phyloP scores from a whole-genome alignment of 2,888 invertebrate species.

The Aporophyla lueneburgensis region DNA sequence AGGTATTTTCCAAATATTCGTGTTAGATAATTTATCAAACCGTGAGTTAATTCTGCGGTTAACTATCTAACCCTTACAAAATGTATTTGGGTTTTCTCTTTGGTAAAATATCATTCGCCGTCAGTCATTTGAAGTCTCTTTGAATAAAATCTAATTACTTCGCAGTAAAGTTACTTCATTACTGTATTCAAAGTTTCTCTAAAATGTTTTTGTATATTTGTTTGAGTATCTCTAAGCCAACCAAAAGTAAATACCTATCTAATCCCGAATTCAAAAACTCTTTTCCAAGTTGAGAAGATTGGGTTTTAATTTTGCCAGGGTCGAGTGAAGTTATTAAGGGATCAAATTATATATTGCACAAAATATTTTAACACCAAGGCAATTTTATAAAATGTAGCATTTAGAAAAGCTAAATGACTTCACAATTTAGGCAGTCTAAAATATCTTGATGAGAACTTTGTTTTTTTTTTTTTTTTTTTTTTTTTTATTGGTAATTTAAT shows the following conservation, averaged over 20 bases:
- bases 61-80: neutral
- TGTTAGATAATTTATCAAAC: neutral
- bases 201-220: neutral
- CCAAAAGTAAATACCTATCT: neutral
- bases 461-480: too few relatives aligned
- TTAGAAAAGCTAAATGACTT: neutral
- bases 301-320: neutral
- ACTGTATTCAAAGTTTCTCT: neutral
- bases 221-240: neutral
- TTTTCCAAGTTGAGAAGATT: neutral
- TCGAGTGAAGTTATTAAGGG: neutral
- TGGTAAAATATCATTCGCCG: neutral
- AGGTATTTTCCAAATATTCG: neutral
- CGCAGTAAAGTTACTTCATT: neutral
- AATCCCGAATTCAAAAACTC: neutral
- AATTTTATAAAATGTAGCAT: neutral
- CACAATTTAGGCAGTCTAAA: neutral
- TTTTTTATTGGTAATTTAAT: too few relatives aligned
- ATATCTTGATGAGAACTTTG: neutral
- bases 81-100: neutral
- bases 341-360: neutral
- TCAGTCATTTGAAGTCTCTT: too few relatives aligned
- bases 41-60: neutral
- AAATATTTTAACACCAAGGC: neutral
- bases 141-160: neutral